Percentiles rank a stretch among this genome's conserved stretches.
Conservation (phyloP, 1,140 invertebrate species). For the Drosophila melanica region DNA sequence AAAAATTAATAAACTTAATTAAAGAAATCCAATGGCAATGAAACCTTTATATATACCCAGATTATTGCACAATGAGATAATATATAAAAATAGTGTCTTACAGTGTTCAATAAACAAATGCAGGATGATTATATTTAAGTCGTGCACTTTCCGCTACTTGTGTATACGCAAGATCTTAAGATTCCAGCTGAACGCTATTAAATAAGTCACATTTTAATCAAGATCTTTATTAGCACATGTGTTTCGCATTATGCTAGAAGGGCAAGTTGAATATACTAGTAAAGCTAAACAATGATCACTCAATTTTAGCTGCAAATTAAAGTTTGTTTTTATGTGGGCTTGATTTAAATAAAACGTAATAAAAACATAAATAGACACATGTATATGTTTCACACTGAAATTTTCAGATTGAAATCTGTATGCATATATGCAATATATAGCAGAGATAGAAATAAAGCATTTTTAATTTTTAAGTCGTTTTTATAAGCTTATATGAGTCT, state of each 20-base stretch:
- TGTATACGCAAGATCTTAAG: not conserved
- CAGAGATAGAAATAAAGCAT: no score
- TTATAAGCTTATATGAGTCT: no score
- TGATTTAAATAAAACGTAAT: no score
- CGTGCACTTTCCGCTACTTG: not conserved
- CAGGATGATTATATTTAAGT: constrained; percentile 1
- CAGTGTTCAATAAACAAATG: not conserved
- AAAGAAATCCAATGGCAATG: constrained; percentile 17
- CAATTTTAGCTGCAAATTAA: no score
- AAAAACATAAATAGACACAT: no score
- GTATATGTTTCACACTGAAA: no score
- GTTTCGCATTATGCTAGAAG: constrained; percentile 61
- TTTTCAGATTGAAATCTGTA: no score
- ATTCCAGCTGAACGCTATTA: not conserved
- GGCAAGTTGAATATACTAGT: constrained; percentile 9
- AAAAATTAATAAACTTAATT: constrained; percentile 55
- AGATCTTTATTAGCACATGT: constrained; percentile 37
- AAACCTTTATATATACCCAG: not conserved
- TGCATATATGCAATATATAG: no score
- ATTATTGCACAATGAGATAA: constrained; percentile 5
- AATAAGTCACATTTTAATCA: not conserved
- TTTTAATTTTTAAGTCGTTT: no score
- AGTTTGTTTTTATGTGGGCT: no score
- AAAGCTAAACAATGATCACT: constrained; percentile 21
- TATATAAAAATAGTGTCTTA: constrained; percentile 25